A percentile compares a stretch with the other conserved stretches of the same genome.
Conservation (phyloP, 2,888 invertebrate genomes). For the Megastigmus dorsalis region DNA sequence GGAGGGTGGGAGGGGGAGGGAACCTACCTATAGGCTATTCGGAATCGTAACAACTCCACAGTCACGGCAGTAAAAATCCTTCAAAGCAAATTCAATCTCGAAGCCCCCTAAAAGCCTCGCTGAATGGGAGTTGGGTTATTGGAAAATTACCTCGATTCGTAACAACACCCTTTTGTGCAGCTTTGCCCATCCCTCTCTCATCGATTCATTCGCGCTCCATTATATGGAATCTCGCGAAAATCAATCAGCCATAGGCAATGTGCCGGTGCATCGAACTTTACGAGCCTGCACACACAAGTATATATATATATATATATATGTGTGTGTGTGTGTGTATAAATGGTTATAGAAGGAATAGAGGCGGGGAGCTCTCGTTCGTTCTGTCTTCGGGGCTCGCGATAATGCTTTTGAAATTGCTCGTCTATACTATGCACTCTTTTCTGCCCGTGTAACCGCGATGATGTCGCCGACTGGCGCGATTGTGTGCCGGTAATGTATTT, state of each 20-base stretch:
- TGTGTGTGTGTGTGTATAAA: too few species aligned
- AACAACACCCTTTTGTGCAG: slow-evolving; percentile 20
- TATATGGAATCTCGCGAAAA: slow-evolving; percentile 1
- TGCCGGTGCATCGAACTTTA: background rate
- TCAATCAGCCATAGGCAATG: slow-evolving; percentile 2
- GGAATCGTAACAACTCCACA: background rate
- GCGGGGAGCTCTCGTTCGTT: background rate
- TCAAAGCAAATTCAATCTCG: slow-evolving; percentile 32
- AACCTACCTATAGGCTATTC: too few species aligned
- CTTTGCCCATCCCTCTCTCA: background rate
- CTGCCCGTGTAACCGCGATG: too few species aligned
- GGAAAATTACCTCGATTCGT: slow-evolving; percentile 36
- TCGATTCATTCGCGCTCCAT: background rate
- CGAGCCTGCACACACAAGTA: too few species aligned
- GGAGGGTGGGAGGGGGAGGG: background rate
- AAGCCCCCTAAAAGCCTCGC: background rate
- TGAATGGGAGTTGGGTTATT: slow-evolving; percentile 5
- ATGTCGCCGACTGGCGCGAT: background rate
- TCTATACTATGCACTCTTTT: too few species aligned
- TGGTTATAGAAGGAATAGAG: too few species aligned
- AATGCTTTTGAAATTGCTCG: too few species aligned
- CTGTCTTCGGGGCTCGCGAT: too few species aligned
- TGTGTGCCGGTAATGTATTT: background rate
- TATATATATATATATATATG: too few species aligned
- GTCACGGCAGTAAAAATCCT: slow-evolving; percentile 7